Conservation (phyloP, 2,113 vertebrate genomes). For the Aspiorhynchus laticeps region DNA sequence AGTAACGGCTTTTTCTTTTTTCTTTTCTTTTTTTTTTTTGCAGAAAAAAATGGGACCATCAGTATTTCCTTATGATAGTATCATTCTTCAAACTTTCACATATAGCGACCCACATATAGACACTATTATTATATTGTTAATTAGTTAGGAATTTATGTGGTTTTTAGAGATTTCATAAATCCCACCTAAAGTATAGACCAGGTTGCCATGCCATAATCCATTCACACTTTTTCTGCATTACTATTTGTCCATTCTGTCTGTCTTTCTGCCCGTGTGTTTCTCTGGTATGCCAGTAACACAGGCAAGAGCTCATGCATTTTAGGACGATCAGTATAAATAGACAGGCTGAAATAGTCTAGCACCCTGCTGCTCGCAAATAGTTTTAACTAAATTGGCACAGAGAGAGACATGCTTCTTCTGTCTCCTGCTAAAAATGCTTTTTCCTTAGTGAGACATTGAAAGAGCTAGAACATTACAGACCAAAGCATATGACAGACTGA, state of each 20-base stretch:
- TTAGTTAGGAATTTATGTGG: not conserved
- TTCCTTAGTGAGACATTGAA: constrained; percentile 1
- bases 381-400: constrained; percentile 44
- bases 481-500: not conserved
- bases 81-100: too few species aligned
- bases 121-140: not conserved
- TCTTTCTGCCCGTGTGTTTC: not conserved
- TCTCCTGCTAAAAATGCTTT: constrained; percentile 15
- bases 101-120: not conserved
- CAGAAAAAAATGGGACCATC: too few species aligned
- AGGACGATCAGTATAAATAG: constrained; percentile 55
- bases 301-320: constrained; percentile 40
- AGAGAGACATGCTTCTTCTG: constrained; percentile 40
- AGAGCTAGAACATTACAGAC: not conserved
- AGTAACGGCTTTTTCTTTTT: not conserved
- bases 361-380: constrained; percentile 52
- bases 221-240: not conserved
- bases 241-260: not conserved
- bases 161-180: not conserved
- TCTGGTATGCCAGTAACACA: constrained; percentile 36
- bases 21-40: too few species aligned
- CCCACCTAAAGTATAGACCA: not conserved
- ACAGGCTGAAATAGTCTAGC: constrained; percentile 54
- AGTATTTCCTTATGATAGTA: constrained; percentile 3
- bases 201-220: not conserved